Evolutionary conservation across 2,113 vertebrate species (phyloP).

Genomic region (Eurystomus gularis): DNA sequence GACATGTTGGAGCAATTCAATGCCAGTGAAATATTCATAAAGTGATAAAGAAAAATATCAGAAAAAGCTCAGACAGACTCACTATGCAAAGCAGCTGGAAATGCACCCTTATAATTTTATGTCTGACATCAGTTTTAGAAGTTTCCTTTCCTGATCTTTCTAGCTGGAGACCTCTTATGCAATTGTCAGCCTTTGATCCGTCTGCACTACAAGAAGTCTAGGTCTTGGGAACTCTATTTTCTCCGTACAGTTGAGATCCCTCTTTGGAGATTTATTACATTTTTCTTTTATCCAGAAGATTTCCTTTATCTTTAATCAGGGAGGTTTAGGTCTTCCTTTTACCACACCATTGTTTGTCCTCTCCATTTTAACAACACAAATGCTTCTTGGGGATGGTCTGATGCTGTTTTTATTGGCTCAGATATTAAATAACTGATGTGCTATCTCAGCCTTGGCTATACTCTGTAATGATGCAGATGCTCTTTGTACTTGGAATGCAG

Average conservation of each 20-base stretch:
- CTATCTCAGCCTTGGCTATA: conserved; percentile 37
- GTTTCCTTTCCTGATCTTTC: neutral
- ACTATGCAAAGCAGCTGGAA: neutral
- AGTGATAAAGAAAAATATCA: neutral
- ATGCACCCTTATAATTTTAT: neutral
- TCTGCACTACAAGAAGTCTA: neutral
- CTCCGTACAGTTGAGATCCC: neutral
- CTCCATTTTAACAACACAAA: neutral
- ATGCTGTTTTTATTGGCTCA: conserved; percentile 44
- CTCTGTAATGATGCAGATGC: conserved; percentile 8
- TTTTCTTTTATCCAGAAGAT: neutral
- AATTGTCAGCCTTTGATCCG: neutral
- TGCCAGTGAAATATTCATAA: neutral
- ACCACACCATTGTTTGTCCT: neutral
- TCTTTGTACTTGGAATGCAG: conserved; percentile 8
- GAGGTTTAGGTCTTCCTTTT: conserved; percentile 3
- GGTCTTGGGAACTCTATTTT: neutral
- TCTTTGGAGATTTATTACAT: neutral
- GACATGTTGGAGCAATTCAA: neutral
- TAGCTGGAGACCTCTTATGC: neutral
- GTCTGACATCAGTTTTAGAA: neutral
- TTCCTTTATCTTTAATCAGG: neutral
- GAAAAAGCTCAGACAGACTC: neutral
- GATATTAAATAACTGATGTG: conserved; percentile 27
- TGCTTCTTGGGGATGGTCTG: conserved; percentile 14